These are phyloP conservation scores for Xylophagus ater DNA, from an alignment of 2,888 invertebrate genomes.

Conservation along the genomic window DNA sequence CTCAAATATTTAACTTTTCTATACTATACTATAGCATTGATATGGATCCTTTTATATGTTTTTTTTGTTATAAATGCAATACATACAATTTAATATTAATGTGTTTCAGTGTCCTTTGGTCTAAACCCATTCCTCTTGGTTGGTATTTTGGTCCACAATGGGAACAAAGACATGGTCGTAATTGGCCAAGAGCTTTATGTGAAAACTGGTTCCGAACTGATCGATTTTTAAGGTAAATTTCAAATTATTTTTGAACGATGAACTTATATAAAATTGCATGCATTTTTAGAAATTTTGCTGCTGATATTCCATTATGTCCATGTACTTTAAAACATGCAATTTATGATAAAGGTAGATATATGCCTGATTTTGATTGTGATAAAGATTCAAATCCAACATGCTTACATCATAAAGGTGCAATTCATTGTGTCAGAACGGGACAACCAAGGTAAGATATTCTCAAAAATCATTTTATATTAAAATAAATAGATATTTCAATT, in stretches of 20 bases:
- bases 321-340: conserved; percentile 85
- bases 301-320: conserved; percentile 76
- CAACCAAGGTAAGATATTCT: conserved; percentile 64
- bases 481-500: background rate
- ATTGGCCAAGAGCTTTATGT: conserved; percentile 78
- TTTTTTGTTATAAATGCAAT: too few relatives aligned
- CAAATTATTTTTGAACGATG: conserved; percentile 9
- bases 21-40: too few relatives aligned
- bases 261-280: background rate
- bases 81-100: too few relatives aligned
- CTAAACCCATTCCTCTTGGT: conserved; percentile 77
- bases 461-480: background rate
- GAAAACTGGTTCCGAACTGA: conserved; percentile 84
- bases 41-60: too few relatives aligned
- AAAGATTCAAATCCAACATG: conserved; percentile 83
- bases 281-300: conserved; percentile 63
- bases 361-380: conserved; percentile 85
- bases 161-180: conserved; percentile 64
- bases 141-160: conserved; percentile 91
- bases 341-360: conserved; percentile 81
- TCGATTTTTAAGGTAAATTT: conserved; percentile 46
- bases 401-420: conserved; percentile 75
- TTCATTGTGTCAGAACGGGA: conserved; percentile 87
- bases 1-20: too few relatives aligned
- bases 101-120: conserved; percentile 66